These are phyloP conservation scores for Acridotheres tristis DNA, from an alignment of 2,797 vertebrate species.

Conservation along the genomic window DNA sequence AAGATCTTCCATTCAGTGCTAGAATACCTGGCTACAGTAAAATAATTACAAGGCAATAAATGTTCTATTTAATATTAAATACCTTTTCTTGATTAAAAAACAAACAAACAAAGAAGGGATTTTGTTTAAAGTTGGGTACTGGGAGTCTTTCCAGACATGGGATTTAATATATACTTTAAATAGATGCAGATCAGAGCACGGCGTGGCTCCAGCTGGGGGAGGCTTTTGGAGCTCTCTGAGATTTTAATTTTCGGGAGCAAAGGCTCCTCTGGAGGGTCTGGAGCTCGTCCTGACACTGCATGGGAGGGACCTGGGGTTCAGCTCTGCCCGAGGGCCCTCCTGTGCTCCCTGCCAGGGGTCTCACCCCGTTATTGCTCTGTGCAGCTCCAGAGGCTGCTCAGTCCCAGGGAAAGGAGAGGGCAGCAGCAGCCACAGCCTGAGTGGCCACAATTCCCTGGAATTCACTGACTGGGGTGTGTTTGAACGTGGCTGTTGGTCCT, in stretches of 20 bases:
- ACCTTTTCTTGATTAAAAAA: slow-evolving; percentile 58
- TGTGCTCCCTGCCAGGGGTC: background rate
- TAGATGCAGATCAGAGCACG: slow-evolving; percentile 63
- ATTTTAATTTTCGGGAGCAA: background rate
- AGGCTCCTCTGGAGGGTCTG: background rate
- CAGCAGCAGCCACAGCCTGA: background rate
- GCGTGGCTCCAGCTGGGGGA: background rate
- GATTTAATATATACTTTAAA: slow-evolving; percentile 67
- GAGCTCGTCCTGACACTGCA: background rate
- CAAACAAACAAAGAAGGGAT: background rate
- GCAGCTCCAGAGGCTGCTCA: background rate
- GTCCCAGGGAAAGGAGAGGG: fast-evolving
- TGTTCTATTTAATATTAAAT: slow-evolving; percentile 76
- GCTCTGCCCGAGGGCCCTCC: background rate
- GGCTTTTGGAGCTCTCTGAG: background rate
- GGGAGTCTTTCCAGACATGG: slow-evolving; percentile 63
- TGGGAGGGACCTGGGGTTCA: background rate
- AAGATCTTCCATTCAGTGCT: slow-evolving; percentile 74
- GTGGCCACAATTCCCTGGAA: fast-evolving
- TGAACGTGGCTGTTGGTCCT: background rate
- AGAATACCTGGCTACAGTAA: slow-evolving; percentile 78
- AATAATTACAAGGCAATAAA: slow-evolving; percentile 76
- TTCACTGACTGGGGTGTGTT: background rate
- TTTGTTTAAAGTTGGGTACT: slow-evolving; percentile 63
- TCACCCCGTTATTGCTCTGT: background rate